Conservation (phyloP, 2,888 invertebrate species). For the Onchidella celtica region DNA sequence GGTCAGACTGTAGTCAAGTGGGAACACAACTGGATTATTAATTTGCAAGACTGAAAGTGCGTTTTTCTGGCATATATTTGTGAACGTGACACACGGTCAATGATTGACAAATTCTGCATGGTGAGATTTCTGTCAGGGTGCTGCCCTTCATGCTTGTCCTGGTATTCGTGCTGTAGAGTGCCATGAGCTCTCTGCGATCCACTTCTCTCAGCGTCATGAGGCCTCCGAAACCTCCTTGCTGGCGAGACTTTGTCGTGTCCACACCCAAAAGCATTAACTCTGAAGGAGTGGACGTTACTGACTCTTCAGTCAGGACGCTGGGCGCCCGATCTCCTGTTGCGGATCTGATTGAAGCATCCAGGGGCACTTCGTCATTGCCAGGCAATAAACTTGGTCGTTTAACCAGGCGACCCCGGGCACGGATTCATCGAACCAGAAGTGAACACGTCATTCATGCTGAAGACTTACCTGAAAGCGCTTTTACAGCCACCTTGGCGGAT, state of each 20-base stretch:
- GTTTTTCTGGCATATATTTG: too few relatives aligned
- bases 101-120: neutral
- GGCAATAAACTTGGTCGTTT: slow-evolving; percentile 31
- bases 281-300: slow-evolving; percentile 25
- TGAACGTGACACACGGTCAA: neutral
- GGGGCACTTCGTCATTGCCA: neutral
- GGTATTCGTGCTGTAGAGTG: neutral
- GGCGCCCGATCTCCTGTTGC: slow-evolving; percentile 20
- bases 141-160: neutral
- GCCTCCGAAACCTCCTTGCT: slow-evolving; percentile 75
- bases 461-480: slow-evolving; percentile 69
- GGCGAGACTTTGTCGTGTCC: slow-evolving; percentile 68
- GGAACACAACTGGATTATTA: too few relatives aligned
- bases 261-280: slow-evolving; percentile 23
- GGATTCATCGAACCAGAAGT: slow-evolving; percentile 74
- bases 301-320: neutral
- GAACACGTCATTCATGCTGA: slow-evolving; percentile 69
- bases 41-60: too few relatives aligned
- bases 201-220: slow-evolving; percentile 51
- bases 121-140: too few relatives aligned
- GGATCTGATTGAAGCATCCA: neutral
- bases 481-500: slow-evolving; percentile 70
- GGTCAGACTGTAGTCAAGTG: too few relatives aligned
- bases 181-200: slow-evolving; percentile 37
- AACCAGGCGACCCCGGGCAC: slow-evolving; percentile 58